phyloP scores from a whole-genome alignment of 2,888 invertebrate species.

The Cephus sareptanus region DNA sequence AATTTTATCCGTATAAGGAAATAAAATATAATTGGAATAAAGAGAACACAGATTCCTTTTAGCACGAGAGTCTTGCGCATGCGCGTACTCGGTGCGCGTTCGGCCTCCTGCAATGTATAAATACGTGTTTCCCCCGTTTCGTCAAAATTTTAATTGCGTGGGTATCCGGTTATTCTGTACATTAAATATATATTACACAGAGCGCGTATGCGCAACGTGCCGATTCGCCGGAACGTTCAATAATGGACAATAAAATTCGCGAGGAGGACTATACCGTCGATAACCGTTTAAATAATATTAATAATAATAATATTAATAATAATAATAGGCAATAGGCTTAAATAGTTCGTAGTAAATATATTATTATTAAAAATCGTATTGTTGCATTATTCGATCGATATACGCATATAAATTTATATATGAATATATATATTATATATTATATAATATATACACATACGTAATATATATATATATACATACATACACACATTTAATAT shows the following conservation, averaged over 20 bases:
- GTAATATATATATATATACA: neutral
- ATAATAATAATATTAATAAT: slow-evolving; percentile 15
- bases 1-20: neutral
- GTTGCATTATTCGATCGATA: slow-evolving; percentile 21
- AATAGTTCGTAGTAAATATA: slow-evolving; percentile 32
- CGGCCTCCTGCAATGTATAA: too few relatives aligned
- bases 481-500: neutral
- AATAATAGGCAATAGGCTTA: slow-evolving; percentile 22
- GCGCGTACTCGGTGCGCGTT: too few relatives aligned
- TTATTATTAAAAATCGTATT: slow-evolving; percentile 40
- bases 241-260: slow-evolving; percentile 31
- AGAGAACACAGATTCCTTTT: too few relatives aligned
- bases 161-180: too few relatives aligned
- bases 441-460: neutral
- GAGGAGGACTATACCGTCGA: neutral
- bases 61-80: too few relatives aligned
- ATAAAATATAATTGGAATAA: too few relatives aligned
- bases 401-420: slow-evolving; percentile 10
- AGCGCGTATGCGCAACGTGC: slow-evolving; percentile 26
- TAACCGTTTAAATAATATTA: slow-evolving; percentile 8
- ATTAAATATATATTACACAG: slow-evolving; percentile 24
- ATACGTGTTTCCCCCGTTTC: too few relatives aligned
- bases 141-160: too few relatives aligned
- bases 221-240: slow-evolving; percentile 36
- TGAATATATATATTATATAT: neutral